Percentiles rank a stretch among this genome's conserved stretches.
phyloP scores from a whole-genome alignment of 2,113 vertebrate genomes.

The Ptyas mucosa region DNA sequence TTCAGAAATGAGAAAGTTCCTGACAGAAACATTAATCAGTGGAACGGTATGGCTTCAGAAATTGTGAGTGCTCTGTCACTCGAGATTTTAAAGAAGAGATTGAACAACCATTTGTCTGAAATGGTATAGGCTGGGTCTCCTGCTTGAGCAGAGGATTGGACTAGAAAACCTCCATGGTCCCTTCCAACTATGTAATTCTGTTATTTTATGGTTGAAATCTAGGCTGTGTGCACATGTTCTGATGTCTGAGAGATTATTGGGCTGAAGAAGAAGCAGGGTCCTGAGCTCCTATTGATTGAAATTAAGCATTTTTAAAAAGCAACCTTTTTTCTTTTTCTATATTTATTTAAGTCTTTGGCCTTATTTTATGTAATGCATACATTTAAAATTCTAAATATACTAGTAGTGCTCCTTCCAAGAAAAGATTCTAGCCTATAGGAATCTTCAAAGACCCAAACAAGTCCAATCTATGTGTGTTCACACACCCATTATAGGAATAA shows the following conservation, averaged over 20 bases:
- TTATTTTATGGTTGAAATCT: background rate
- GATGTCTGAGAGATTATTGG: background rate
- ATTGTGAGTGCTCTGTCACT: background rate
- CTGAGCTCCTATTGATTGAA: background rate
- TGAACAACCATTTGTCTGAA: background rate
- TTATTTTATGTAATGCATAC: background rate
- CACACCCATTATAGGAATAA: background rate
- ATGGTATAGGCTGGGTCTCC: background rate
- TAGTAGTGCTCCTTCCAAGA: background rate
- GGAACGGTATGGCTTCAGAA: background rate
- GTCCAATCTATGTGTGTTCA: background rate
- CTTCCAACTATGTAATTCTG: background rate
- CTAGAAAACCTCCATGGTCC: background rate
- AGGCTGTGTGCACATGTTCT: background rate
- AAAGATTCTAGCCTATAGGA: background rate
- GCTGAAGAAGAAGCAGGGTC: background rate
- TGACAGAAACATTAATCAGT: background rate
- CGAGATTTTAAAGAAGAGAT: background rate
- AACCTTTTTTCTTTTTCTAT: background rate
- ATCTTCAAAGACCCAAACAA: background rate
- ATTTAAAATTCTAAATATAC: background rate
- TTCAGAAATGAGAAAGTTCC: background rate
- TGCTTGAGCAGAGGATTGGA: background rate
- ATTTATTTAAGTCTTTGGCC: background rate
- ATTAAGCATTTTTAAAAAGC: background rate